Evolutionary conservation across 2,888 invertebrate species (phyloP).

Genomic region (Stenchaetothrips biformis): DNA sequence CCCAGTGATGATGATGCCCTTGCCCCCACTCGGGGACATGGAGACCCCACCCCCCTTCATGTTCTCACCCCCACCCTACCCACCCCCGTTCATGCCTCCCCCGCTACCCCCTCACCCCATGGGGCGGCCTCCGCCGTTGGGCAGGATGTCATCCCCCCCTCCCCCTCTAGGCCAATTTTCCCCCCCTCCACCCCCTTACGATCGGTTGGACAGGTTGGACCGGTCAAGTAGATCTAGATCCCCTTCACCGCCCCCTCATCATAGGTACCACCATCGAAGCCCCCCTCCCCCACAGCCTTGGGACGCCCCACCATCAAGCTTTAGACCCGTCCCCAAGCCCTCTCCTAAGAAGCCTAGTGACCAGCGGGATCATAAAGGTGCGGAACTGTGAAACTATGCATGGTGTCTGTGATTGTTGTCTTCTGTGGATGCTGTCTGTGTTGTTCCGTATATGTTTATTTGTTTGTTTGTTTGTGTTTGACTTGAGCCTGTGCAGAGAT

Average conservation of each 20-base stretch:
- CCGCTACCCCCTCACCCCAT: slow-evolving; percentile 50
- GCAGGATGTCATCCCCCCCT: slow-evolving; percentile 48
- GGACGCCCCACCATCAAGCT: not conserved
- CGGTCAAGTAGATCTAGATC: slow-evolving; percentile 17
- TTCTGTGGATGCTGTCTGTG: not conserved
- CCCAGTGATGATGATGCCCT: slow-evolving; percentile 48
- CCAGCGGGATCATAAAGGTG: slow-evolving; percentile 3
- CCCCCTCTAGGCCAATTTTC: slow-evolving; percentile 47
- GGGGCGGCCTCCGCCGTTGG: slow-evolving; percentile 44
- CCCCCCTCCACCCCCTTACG: slow-evolving; percentile 51
- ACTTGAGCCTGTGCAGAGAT: not conserved
- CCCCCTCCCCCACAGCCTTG: not conserved
- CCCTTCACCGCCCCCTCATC: not conserved
- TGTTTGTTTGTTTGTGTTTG: not conserved
- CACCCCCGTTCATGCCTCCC: slow-evolving; percentile 46
- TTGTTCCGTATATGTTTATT: not conserved
- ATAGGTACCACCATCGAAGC: slow-evolving; percentile 8
- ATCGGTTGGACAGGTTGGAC: slow-evolving; percentile 1
- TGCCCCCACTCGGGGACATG: slow-evolving; percentile 44
- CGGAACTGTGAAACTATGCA: not conserved
- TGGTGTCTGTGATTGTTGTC: not conserved
- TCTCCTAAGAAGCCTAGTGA: slow-evolving; percentile 17
- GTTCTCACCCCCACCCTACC: slow-evolving; percentile 51
- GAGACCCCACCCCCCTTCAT: slow-evolving; percentile 52
- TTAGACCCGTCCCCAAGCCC: slow-evolving; percentile 6